Evolutionary conservation across 2,797 vertebrate genomes (phyloP), one percentile per base, ranked within the genome.

Genomic region (Etheostoma perlongum): DNA sequence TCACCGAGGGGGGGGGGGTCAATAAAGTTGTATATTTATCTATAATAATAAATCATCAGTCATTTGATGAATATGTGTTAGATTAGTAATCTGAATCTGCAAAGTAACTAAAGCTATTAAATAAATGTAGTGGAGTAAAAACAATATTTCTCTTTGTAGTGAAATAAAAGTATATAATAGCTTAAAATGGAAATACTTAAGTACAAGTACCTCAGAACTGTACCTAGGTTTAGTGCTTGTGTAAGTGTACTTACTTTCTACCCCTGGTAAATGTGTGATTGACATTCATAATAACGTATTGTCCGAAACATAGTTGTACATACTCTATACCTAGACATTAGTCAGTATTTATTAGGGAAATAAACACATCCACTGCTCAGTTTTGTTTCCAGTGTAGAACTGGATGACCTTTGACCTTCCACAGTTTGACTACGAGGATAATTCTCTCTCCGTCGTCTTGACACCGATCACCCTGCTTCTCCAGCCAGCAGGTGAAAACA

Each of bases 401-500:
- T 71, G 48, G 10, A 0, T 44, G 72, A 85, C 76, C 85, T 21
- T 49, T 84, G 66, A 87, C 76, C 79, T 66, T 69, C 4, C 40
- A 4, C 27, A 12, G 46, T 60, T 73, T 51, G 76, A 73, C 67
- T 59, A 59, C 72, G 48, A 25, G 61, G 53, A 47, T 64, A 53
- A 73, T 79, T 86, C 40, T 51, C 57, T 78, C 66, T 62, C 42
- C 4, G 2, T 23, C 46, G 19, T 62, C 77, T 78, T 74, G 74
- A 76, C 82, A 78, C 80, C n/a, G 27, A 77, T 87, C 82, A 52
- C 72, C 73, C 78, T 10, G 30, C 67, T 76, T 62, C 74, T 74
- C 76, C 76, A 40, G 67, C 72, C 47, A 67, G 72, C 88, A 85
- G 77, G 84, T 90, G 84, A 83, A 92, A 91, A 88, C 78, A 81